phyloP scores from a whole-genome alignment of 1,140 invertebrate species.

The Drosophila repletoides region DNA sequence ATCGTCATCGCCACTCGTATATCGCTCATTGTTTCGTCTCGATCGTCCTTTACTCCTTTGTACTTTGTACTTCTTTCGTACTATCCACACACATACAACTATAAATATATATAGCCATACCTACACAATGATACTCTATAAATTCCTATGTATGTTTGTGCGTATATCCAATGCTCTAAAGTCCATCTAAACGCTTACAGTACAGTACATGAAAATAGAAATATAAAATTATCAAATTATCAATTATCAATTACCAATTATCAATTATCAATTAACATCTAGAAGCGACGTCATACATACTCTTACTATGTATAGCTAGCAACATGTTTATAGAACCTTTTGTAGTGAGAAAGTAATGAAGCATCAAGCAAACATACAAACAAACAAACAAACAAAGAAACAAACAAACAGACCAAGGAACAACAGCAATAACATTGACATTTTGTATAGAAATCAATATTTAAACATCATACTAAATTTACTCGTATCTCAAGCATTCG shows the following conservation, averaged over 20 bases:
- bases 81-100: constrained; percentile 20
- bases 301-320: constrained; percentile 78
- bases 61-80: constrained; percentile 9
- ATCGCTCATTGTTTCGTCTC: constrained; percentile 23
- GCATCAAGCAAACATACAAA: neutral
- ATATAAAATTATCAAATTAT: too few species aligned
- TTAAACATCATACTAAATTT: too few species aligned
- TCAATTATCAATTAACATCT: constrained; percentile 8
- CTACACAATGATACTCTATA: constrained; percentile 16
- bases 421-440: too few species aligned
- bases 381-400: constrained; percentile 13
- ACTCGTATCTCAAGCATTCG: too few species aligned
- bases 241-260: too few species aligned
- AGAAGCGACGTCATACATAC: constrained; percentile 32
- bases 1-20: neutral
- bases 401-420: too few species aligned
- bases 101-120: neutral
- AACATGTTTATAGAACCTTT: constrained; percentile 64
- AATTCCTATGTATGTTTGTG: constrained; percentile 22
- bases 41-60: constrained; percentile 2
- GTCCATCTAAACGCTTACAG: constrained; percentile 63
- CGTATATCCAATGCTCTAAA: constrained; percentile 20
- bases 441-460: too few species aligned
- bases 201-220: constrained; percentile 69
- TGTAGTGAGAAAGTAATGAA: neutral